Evolutionary conservation across 1,140 invertebrate genomes (phyloP), one percentile per base, ranked within the genome.

Genomic region (Paraescarpia echinospica): DNA sequence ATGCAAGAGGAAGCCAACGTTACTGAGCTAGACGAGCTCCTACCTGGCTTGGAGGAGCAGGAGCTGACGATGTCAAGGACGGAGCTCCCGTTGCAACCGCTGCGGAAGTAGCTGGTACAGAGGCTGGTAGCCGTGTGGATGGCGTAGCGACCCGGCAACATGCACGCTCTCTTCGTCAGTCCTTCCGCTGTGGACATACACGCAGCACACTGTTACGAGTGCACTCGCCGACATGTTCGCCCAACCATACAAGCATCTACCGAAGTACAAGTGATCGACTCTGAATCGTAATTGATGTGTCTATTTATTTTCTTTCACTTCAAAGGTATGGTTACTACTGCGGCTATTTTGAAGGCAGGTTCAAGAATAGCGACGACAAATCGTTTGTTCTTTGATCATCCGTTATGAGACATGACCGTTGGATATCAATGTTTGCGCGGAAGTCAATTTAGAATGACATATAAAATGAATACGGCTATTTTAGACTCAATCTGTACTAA

Each of bases 1-100:
- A 12, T 41, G 41, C 12, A 41, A 41, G 4, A 12, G 41, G 41
- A 41, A 4, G 33, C 18, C 41, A 41, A 35, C 8, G 33, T 41
- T 6, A 27, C 8, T 41, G 22, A 22, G 22, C 9, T 14, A 18
- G 59, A 77, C 22, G 59, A 77, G 4, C 14, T 88, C 88, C 4
- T 34, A 92, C 93, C 93, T 91, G 93, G 92, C 89, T 92, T 93
- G 31, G 93, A 93, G 34, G 93, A 93, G 35, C 93, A 93, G 35
- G 92, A 89, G 51, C 93, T 93, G 35, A 93, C 35, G 89, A 93
- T 93, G 48, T 93, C 93, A 35, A 93, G 34, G 35, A 92, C 59
- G 90, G 88, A 59, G 48, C 22, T 35, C 12, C 34, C 51, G 51
- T 91, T 92, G 35, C 93, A 93, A 35, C 93, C 93, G 33, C 35